Conservation (phyloP, 2,797 vertebrate species). For the Sylvilagus floridanus region DNA sequence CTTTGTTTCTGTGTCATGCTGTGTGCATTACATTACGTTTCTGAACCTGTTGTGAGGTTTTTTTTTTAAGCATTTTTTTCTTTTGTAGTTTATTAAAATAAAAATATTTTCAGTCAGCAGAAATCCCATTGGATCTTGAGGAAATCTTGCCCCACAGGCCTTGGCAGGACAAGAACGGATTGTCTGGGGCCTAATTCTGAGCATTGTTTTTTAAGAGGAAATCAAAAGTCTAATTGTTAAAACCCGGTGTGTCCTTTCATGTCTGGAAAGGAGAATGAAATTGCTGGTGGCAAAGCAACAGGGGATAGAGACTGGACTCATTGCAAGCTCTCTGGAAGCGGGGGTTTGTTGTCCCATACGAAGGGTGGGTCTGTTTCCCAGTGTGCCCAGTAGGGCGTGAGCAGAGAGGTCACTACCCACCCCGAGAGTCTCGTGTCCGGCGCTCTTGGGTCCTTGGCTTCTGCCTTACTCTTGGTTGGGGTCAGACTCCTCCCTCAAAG, state of each 20-base stretch:
- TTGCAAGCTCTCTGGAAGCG: conserved; percentile 35
- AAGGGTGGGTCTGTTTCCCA: neutral
- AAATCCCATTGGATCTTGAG: conserved; percentile 64
- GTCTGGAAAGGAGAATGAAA: conserved; percentile 60
- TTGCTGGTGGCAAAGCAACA: conserved; percentile 50
- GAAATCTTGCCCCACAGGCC: conserved; percentile 67
- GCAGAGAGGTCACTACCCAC: neutral
- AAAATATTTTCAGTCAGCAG: conserved; percentile 81
- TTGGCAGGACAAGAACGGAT: conserved; percentile 54
- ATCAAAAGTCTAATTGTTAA: conserved; percentile 74
- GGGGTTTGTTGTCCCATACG: conserved; percentile 45
- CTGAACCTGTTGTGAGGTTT: conserved; percentile 82
- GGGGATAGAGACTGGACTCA: neutral
- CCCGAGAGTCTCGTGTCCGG: no score
- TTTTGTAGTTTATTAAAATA: conserved; percentile 84
- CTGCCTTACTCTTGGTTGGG: neutral
- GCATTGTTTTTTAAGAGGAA: conserved; percentile 60
- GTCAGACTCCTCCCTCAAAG: neutral
- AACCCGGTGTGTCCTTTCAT: conserved; percentile 56
- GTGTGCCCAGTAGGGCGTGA: neutral
- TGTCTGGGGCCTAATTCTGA: conserved; percentile 71
- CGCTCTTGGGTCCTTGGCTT: no score
- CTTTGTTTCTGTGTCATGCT: conserved; percentile 86
- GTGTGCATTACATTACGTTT: conserved; percentile 82
- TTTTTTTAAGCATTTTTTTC: conserved; percentile 69